Conservation (phyloP, 2,797 vertebrate genomes). For the Dryobates pubescens region DNA sequence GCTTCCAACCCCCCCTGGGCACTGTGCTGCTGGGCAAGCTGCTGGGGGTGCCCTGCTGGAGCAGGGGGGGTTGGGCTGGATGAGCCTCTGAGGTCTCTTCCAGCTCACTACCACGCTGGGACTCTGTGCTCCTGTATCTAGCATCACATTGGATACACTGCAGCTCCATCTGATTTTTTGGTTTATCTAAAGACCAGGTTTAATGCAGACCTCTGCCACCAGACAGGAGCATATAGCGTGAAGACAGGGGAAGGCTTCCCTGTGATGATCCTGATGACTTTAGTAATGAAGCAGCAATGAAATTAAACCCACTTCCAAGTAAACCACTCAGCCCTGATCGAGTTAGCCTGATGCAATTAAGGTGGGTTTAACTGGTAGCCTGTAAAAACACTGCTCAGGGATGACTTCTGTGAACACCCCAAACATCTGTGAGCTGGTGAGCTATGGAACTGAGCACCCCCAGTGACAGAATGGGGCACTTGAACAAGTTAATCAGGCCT, state of each 20-base stretch:
- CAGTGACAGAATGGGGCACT: not conserved
- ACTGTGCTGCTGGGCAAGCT: no score
- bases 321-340: not conserved
- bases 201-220: not conserved
- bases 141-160: not conserved
- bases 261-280: not conserved
- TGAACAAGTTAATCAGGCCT: not conserved
- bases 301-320: slow-evolving; percentile 40
- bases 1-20: no score
- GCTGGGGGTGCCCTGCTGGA: no score
- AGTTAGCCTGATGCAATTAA: not conserved
- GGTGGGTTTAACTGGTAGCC: no score
- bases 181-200: not conserved
- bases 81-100: no score
- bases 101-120: no score
- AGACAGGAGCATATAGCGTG: not conserved
- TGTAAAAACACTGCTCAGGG: no score
- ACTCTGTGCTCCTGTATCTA: no score
- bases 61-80: no score
- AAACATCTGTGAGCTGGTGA: not conserved
- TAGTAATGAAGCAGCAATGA: slow-evolving; percentile 30
- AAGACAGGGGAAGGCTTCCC: not conserved
- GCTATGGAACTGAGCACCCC: not conserved
- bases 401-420: no score
- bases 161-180: not conserved